These are phyloP conservation scores for Mystacides longicornis DNA, from an alignment of 2,888 invertebrate genomes.

Conservation along the genomic window DNA sequence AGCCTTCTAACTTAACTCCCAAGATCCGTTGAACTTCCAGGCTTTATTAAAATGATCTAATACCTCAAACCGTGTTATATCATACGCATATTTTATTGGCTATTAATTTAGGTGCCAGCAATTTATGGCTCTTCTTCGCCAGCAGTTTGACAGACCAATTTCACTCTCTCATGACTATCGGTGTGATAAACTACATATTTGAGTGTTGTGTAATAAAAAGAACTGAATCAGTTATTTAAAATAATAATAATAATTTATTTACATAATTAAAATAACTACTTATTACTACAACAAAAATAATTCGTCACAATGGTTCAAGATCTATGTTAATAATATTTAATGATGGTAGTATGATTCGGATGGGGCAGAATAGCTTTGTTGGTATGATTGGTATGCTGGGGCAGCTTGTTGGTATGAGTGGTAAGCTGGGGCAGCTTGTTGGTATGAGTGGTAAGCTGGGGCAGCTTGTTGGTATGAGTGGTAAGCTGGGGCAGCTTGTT, in stretches of 20 bases:
- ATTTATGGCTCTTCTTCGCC: too few species aligned
- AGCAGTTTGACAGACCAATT: too few species aligned
- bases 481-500: slow-evolving; percentile 12
- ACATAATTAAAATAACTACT: slow-evolving; percentile 13
- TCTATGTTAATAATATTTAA: too few species aligned
- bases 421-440: slow-evolving; percentile 13
- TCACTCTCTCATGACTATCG: too few species aligned
- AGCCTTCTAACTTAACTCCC: too few species aligned
- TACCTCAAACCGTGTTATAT: too few species aligned
- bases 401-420: slow-evolving; percentile 9
- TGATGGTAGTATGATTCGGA: slow-evolving; percentile 15
- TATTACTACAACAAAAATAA: slow-evolving; percentile 6
- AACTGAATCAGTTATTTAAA: not conserved
- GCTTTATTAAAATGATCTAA: too few species aligned
- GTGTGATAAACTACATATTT: too few species aligned
- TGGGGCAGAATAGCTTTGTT: slow-evolving; percentile 7
- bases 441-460: slow-evolving; percentile 8
- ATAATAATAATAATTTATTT: slow-evolving; percentile 16
- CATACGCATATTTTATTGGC: too few species aligned
- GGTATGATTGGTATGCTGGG: slow-evolving; percentile 9
- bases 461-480: slow-evolving; percentile 10
- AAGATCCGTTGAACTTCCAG: too few species aligned
- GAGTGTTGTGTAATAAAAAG: not conserved
- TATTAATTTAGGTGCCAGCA: too few species aligned
- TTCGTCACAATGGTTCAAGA: not conserved